Base-by-base conservation (phyloP, 2,888 invertebrate species). In the Drosophila bunnanda region DNA sequence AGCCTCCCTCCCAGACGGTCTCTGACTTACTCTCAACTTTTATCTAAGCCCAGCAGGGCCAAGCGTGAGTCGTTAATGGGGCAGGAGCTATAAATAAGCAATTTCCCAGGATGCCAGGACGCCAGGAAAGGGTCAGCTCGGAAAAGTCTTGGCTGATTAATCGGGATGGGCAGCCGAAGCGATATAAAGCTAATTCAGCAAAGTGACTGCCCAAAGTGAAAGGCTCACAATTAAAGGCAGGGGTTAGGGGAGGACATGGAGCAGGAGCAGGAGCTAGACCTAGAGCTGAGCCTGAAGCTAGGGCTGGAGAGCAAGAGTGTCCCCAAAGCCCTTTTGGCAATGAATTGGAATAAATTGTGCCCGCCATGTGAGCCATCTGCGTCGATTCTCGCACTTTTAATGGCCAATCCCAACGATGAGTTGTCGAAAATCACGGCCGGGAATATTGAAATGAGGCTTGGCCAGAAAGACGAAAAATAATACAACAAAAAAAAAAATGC, bases 341-440 rank as follows among this genome's bases (percentile, higher is more conserved):
- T 70, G 73, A 73, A 41, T 65, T 59, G 73, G 55, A 65, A 25
- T 44, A 65, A 74, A 54, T 25, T 25, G 55, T 22, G 44, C 36
- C 50, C 13, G 43, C 41, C 38, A 65, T 60, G 36, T 55, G 50
- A 46, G 46, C 58, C 72, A 73, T 64, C 65, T 72, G 58, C 43
- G 13, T 55, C 44, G 53, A 73, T 71, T 73, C 65, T 58, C 58
- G 56, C 58, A 53, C 65, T 69, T 81, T 80, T 62, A 76, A 86
- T 82, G 81, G 80, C 55, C 78, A 68, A 82, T 53, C 55, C 60
- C 62, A 56, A 72, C 78, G 70, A 86, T 82, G 82, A 82, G 79
- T 83, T 78, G 84, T 76, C 61, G 39, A 73, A 66, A 80, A 65
- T 73, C 73, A 64, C 56, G 15, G 41, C 8, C 43, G 13, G 59